A percentile compares a stretch with the other conserved stretches of the same genome.
phyloP scores from a whole-genome alignment of 2,113 vertebrate species.

The Haliaeetus leucogaster region DNA sequence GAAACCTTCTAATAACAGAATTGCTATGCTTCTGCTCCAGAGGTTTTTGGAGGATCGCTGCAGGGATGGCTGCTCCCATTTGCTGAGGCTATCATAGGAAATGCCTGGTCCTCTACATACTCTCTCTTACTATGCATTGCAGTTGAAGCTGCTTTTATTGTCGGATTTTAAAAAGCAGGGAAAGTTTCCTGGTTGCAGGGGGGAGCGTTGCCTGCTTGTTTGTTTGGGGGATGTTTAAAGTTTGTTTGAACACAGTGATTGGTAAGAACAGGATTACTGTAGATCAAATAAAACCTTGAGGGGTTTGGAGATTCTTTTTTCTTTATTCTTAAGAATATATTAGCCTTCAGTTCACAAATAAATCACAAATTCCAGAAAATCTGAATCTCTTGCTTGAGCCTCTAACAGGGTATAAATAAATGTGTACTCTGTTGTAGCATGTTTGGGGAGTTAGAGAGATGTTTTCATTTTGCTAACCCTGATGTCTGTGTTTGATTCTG shows the following conservation, averaged over 20 bases:
- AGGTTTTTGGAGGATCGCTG: background rate
- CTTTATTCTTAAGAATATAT: background rate
- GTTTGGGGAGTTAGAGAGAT: background rate
- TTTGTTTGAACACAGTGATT: background rate
- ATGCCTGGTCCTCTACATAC: background rate
- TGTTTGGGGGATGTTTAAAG: background rate
- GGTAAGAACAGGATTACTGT: background rate
- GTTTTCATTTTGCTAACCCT: background rate
- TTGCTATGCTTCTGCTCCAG: background rate
- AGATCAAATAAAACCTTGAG: conserved; percentile 10
- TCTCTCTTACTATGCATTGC: background rate
- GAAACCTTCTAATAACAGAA: background rate
- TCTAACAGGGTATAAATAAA: background rate
- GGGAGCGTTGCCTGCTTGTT: background rate
- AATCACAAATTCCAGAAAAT: conserved; percentile 13
- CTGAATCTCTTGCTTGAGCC: background rate
- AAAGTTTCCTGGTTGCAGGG: background rate
- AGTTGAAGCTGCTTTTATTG: background rate
- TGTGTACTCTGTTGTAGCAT: background rate
- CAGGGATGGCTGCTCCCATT: background rate
- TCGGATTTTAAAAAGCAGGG: background rate
- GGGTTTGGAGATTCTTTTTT: background rate
- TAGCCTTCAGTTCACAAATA: background rate
- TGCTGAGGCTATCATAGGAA: background rate
- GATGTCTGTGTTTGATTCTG: background rate